phyloP scores from a whole-genome alignment of 2,797 vertebrate species.

The Luscinia luscinia region DNA sequence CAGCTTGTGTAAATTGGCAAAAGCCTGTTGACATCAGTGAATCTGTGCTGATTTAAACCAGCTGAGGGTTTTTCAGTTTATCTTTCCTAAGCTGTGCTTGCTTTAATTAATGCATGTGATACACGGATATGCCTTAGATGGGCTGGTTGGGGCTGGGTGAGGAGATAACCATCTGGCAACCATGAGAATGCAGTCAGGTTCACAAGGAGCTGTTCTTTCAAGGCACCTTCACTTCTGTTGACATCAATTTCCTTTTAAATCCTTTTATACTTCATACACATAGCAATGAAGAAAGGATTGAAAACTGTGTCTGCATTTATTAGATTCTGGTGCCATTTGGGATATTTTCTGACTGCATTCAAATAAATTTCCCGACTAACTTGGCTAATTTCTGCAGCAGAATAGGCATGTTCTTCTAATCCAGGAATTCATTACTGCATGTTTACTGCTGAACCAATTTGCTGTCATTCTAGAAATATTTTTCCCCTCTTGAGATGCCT shows the following conservation, averaged over 20 bases:
- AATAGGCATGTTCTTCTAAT: conserved; percentile 10
- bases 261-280: background rate
- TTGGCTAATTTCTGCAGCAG: conserved; percentile 6
- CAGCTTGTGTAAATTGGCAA: background rate
- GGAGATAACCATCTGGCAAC: background rate
- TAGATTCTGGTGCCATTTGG: background rate
- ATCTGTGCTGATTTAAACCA: background rate
- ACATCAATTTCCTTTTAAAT: conserved; percentile 14
- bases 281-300: background rate
- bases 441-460: conserved; percentile 58
- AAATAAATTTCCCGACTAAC: conserved; percentile 20
- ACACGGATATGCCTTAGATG: background rate
- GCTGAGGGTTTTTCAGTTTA: background rate
- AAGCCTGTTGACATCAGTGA: background rate
- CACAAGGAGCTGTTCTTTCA: background rate
- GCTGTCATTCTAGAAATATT: conserved; percentile 32
- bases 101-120: background rate
- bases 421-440: conserved; percentile 14
- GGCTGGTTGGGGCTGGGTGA: background rate
- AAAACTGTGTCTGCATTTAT: background rate
- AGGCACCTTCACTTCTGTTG: background rate
- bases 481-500: conserved; percentile 24
- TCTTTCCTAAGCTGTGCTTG: background rate
- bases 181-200: background rate
- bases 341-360: conserved; percentile 12